These are phyloP conservation scores for Mormyrops boulengeri DNA, from an alignment of 2,797 vertebrate genomes.

Conservation along the genomic window DNA sequence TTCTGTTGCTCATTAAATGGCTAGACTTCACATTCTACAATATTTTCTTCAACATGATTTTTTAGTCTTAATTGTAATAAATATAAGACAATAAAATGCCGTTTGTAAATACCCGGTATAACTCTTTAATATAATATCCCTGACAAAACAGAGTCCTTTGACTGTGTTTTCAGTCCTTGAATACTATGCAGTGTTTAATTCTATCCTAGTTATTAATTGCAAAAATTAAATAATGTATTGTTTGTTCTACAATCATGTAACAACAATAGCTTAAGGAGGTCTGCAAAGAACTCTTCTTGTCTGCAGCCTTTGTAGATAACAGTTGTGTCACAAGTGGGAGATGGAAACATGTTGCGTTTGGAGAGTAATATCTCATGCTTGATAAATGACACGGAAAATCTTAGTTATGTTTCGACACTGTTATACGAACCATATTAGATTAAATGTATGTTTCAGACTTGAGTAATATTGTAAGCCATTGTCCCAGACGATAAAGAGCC, in stretches of 20 bases:
- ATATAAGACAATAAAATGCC: neutral
- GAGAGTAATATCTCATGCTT: neutral
- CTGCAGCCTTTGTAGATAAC: neutral
- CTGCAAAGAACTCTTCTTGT: neutral
- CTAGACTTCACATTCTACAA: neutral
- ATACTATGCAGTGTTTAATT: neutral
- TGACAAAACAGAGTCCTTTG: neutral
- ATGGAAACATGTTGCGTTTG: neutral
- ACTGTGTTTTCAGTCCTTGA: neutral
- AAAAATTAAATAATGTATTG: neutral
- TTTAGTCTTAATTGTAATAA: neutral
- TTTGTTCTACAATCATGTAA: neutral
- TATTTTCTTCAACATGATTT: neutral
- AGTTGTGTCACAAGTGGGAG: neutral
- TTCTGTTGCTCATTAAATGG: neutral
- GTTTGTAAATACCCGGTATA: neutral
- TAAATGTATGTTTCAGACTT: neutral
- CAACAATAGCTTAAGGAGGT: neutral
- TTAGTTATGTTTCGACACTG: neutral
- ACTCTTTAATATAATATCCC: neutral
- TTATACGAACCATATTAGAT: neutral
- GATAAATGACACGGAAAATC: neutral
- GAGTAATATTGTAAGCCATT: neutral
- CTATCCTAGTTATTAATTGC: neutral
- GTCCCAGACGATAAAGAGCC: constrained; percentile 2